Conservation (phyloP, 2,113 vertebrate species). For the Dinomys branickii region DNA sequence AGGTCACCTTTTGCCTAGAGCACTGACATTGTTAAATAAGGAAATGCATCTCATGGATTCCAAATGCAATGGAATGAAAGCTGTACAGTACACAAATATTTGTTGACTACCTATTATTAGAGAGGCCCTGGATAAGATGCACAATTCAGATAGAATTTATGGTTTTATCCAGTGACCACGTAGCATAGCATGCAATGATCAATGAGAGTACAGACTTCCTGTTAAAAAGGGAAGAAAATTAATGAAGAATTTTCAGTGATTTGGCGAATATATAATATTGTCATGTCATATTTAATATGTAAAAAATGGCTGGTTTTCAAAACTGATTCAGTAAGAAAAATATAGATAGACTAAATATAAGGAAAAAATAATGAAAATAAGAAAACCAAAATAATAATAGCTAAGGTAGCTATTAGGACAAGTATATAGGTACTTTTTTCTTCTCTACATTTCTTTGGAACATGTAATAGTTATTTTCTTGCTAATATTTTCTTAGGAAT, state of each 20-base stretch:
- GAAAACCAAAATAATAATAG: background rate
- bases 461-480: background rate
- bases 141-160: background rate
- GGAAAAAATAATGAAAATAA: background rate
- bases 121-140: background rate
- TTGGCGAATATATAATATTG: background rate
- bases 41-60: background rate
- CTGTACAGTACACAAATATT: background rate
- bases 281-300: background rate
- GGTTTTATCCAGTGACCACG: background rate
- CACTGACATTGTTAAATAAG: background rate
- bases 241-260: background rate
- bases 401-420: background rate
- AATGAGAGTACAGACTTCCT: background rate
- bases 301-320: background rate
- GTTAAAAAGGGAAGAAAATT: background rate
- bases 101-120: background rate
- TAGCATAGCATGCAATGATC: background rate
- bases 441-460: background rate
- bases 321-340: background rate
- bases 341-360: background rate
- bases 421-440: background rate
- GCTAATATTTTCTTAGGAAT: background rate
- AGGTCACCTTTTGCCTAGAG: background rate
- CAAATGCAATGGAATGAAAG: background rate